Evolutionary conservation across 2,113 vertebrate species (phyloP).

Genomic region (Gobius niger): DNA sequence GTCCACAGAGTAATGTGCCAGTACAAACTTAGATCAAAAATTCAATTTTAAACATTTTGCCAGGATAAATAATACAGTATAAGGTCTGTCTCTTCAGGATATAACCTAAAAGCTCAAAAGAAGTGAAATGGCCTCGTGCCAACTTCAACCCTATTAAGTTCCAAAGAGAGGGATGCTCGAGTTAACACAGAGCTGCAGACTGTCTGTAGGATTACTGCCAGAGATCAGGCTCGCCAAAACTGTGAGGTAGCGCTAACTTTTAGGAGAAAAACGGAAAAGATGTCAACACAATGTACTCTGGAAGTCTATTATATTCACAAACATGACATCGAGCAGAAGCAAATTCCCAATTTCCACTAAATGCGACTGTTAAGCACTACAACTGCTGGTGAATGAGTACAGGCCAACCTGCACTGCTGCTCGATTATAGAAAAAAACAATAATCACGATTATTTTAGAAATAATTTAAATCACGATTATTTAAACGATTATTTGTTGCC

Average conservation of each 20-base stretch:
- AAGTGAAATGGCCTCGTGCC: constrained; percentile 41
- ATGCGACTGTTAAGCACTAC: no score
- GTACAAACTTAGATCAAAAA: constrained; percentile 36
- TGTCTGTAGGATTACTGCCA: constrained; percentile 36
- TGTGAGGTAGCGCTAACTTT: constrained; percentile 20
- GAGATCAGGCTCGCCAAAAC: constrained; percentile 18
- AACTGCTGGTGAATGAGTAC: no score
- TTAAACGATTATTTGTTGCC: no score
- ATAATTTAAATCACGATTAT: no score
- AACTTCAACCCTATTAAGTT: constrained; percentile 29
- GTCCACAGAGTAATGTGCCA: constrained; percentile 20
- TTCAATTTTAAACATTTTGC: constrained; percentile 34
- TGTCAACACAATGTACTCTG: constrained; percentile 3
- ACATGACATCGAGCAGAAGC: background rate
- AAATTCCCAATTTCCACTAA: no score
- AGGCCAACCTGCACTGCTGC: no score
- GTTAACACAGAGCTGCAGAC: constrained; percentile 42
- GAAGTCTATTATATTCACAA: background rate
- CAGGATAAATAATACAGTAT: constrained; percentile 38
- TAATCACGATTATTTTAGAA: no score
- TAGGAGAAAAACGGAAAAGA: constrained; percentile 3
- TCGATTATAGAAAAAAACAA: no score
- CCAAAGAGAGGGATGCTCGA: constrained; percentile 37
- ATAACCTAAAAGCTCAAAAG: constrained; percentile 52
- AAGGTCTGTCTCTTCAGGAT: constrained; percentile 53